Evolutionary conservation across 2,797 vertebrate genomes (phyloP), one percentile per base, ranked within the genome.

Genomic region (Lutjanus argentimaculatus): DNA sequence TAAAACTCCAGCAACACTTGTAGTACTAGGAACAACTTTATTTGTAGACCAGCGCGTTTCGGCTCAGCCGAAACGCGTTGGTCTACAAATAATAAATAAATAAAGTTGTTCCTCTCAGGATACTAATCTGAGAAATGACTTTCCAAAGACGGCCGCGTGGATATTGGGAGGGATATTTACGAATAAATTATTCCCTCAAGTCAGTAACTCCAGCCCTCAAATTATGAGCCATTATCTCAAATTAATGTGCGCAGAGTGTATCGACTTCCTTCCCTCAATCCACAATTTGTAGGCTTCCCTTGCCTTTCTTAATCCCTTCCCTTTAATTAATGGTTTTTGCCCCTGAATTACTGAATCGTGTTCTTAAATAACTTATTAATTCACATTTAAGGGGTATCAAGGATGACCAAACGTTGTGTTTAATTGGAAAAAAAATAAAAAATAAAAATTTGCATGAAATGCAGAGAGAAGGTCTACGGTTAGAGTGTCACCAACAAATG

Each of bases 181-280:
- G 4, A 68, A 52, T 43, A 30, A 42, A 76, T 59, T 3, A 40
- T 70, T 80, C 36, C 51, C 49, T 64, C n/a, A 21, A 56, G 61
- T 72, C 10, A 58, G 10, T 30, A n/a, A 82, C 51, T 65, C n/a
- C 65, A 30, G 48, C 11, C 45, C 16, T 83, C 61, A 49, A 53
- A 57, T 59, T 67, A 70, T 14, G 43, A 75, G 22, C 36, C 59
- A 72, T 76, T 76, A 66, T 21, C 25, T 82, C 25, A 56, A 77
- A 70, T 80, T 49, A 82, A 74, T 8, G 1, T 19, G 19, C 55
- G 55, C 17, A 30, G n/a, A 77, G 58, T 59, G 11, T 8, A 73
- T 72, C 40, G 0, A 69, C 72, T 65, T 70, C n/a, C 57, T 66
- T 42, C 25, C 62, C 62, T 46, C 7, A 17, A 58, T 22, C 45